A percentile compares a stretch with the other conserved stretches of the same genome.
Conservation (phyloP, 2,797 vertebrate genomes). For the Orestias chungarensis region DNA sequence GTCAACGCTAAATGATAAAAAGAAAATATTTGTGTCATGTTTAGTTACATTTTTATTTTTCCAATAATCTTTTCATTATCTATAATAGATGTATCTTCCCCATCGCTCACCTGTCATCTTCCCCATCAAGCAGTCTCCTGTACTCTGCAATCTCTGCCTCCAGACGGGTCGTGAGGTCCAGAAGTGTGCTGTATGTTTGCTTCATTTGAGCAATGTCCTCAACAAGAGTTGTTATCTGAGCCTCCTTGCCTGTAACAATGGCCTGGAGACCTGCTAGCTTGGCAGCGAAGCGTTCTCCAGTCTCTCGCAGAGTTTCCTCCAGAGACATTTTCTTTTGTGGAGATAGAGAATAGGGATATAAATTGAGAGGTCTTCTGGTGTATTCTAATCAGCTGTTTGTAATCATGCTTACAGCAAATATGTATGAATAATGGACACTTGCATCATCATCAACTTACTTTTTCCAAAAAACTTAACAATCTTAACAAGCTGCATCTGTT, state of each 20-base stretch:
- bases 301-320: neutral
- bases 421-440: neutral
- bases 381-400: neutral
- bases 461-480: neutral
- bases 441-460: neutral
- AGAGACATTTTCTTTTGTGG: neutral
- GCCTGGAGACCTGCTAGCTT: slow-evolving; percentile 75
- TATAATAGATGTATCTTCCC: neutral
- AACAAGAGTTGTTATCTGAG: slow-evolving; percentile 85
- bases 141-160: slow-evolving; percentile 93
- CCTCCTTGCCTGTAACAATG: slow-evolving; percentile 83
- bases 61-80: neutral
- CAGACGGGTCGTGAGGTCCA: slow-evolving; percentile 90
- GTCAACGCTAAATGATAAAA: slow-evolving; percentile 8
- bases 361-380: neutral
- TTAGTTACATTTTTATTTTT: neutral
- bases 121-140: slow-evolving; percentile 89
- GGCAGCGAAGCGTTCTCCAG: slow-evolving; percentile 51
- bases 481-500: no score
- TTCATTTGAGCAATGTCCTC: slow-evolving; percentile 76
- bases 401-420: neutral
- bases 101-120: slow-evolving; percentile 63
- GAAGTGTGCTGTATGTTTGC: slow-evolving; percentile 84
- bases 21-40: slow-evolving; percentile 26
- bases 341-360: neutral